A percentile compares a stretch with the other conserved stretches of the same genome.
Conservation (phyloP, 2,113 vertebrate genomes). For the Heptranchias perlo region DNA sequence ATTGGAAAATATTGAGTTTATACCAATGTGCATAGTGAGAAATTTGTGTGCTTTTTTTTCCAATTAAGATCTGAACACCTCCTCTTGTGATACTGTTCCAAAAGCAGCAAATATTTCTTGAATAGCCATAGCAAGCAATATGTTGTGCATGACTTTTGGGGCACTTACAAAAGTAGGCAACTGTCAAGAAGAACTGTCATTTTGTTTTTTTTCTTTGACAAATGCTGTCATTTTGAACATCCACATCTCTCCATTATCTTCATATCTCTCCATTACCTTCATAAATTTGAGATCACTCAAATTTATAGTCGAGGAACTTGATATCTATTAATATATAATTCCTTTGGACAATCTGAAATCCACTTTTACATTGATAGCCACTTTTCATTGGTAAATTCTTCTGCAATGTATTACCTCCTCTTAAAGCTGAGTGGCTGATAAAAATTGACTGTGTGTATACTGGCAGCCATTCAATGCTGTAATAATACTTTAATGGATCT, state of each 20-base stretch:
- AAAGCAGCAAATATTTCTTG: neutral
- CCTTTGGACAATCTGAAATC: neutral
- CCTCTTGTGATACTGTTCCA: neutral
- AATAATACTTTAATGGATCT: conserved; percentile 83
- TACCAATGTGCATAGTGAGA: no score
- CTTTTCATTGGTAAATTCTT: neutral
- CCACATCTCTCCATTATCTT: no score
- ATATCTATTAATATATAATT: neutral
- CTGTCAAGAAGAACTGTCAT: neutral
- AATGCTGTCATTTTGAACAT: neutral
- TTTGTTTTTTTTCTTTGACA: neutral
- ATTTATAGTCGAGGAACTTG: neutral
- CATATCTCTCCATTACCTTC: no score
- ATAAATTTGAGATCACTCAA: no score
- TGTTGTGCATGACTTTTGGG: neutral
- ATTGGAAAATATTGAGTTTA: no score
- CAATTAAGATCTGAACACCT: neutral
- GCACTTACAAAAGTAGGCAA: neutral
- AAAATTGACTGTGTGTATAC: conserved; percentile 83
- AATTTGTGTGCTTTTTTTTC: neutral
- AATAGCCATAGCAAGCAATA: neutral
- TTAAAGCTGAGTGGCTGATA: conserved; percentile 77
- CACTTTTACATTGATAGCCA: neutral
- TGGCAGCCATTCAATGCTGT: conserved; percentile 78
- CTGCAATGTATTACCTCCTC: neutral